Percentiles rank a stretch among this genome's conserved stretches.
Evolutionary conservation across 1,140 invertebrate genomes (phyloP).

Genomic region (Chrysoperla carnea): DNA sequence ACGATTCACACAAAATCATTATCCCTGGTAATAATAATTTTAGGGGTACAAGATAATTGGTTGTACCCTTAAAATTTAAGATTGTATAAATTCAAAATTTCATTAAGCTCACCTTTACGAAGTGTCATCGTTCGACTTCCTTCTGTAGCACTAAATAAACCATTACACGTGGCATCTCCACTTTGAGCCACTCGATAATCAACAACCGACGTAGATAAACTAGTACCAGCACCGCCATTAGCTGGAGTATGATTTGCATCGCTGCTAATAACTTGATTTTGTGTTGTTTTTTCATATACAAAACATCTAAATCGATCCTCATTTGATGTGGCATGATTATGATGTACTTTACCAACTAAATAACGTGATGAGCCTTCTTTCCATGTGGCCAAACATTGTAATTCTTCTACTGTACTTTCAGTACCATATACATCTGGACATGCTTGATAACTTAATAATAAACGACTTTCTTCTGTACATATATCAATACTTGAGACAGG

Average conservation of each 20-base stretch:
- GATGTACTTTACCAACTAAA: constrained; percentile 61
- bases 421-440: constrained; percentile 76
- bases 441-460: constrained; percentile 77
- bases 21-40: too few species aligned
- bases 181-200: constrained; percentile 71
- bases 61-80: too few species aligned
- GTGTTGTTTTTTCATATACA: constrained; percentile 62
- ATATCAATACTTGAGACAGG: constrained; percentile 75
- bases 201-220: constrained; percentile 26
- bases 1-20: too few species aligned
- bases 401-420: constrained; percentile 74
- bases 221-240: neutral
- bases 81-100: too few species aligned
- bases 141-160: constrained; percentile 60
- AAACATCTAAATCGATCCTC: constrained; percentile 86
- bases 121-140: constrained; percentile 58
- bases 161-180: constrained; percentile 76
- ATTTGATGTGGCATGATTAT: constrained; percentile 71
- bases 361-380: constrained; percentile 77
- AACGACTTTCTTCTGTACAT: constrained; percentile 72
- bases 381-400: constrained; percentile 74
- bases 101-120: constrained; percentile 39
- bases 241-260: neutral
- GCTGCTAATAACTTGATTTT: constrained; percentile 7
- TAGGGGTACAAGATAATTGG: too few species aligned